phyloP scores from a whole-genome alignment of 2,797 vertebrate genomes.

The Arrhamphus sclerolepis region DNA sequence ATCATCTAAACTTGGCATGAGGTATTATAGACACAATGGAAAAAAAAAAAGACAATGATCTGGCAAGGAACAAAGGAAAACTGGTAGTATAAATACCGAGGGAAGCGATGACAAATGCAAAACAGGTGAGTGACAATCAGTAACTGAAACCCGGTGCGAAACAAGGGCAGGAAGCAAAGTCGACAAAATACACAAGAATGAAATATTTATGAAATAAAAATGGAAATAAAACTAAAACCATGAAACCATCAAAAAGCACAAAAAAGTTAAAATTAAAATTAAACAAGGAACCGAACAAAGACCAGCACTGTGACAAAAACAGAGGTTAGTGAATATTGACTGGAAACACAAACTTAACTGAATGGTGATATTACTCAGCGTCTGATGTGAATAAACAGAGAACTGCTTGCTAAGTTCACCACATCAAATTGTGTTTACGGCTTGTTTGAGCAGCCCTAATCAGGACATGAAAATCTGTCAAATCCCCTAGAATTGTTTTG shows the following conservation, averaged over 20 bases:
- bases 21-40: background rate
- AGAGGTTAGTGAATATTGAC: background rate
- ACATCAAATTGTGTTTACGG: slow-evolving; percentile 4
- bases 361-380: background rate
- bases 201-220: background rate
- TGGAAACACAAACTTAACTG: background rate
- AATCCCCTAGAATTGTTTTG: background rate
- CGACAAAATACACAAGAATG: too few species aligned
- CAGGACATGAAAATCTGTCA: background rate
- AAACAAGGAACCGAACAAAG: background rate
- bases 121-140: background rate
- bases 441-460: background rate
- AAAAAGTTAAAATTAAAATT: too few species aligned
- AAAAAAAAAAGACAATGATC: background rate
- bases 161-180: too few species aligned
- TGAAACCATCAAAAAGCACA: background rate
- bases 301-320: background rate
- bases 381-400: background rate
- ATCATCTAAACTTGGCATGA: background rate
- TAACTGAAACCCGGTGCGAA: background rate
- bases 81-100: background rate
- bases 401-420: background rate
- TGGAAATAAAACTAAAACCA: background rate
- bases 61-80: background rate
- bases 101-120: background rate